Percentiles rank a stretch among this genome's conserved stretches.
Evolutionary conservation across 2,888 invertebrate species (phyloP).

Genomic region (Galerucella pusilla): DNA sequence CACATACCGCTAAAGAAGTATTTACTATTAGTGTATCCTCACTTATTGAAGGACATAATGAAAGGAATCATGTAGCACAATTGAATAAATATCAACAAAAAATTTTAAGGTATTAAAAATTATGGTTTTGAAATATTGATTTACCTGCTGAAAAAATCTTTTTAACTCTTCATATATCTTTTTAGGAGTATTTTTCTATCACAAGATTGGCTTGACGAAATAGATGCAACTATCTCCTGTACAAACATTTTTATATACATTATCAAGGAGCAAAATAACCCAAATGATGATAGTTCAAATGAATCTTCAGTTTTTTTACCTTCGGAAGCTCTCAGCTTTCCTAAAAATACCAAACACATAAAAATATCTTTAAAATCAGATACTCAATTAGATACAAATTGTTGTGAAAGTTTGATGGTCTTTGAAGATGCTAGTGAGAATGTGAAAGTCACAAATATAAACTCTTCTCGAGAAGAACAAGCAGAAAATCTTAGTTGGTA

Average conservation of each 20-base stretch:
- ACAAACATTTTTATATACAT: slow-evolving; percentile 56
- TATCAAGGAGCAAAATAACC: slow-evolving; percentile 39
- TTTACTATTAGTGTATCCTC: slow-evolving; percentile 53
- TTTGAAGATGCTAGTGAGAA: slow-evolving; percentile 51
- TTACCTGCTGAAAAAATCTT: neutral
- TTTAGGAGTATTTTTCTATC: slow-evolving; percentile 56
- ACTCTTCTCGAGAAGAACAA: slow-evolving; percentile 30
- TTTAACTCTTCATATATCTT: slow-evolving; percentile 18
- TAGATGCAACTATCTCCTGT: slow-evolving; percentile 49
- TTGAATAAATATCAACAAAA: slow-evolving; percentile 55
- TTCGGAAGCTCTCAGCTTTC: slow-evolving; percentile 53
- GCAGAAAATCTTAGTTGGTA: slow-evolving; percentile 64
- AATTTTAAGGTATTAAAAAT: slow-evolving; percentile 54
- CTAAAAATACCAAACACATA: slow-evolving; percentile 53
- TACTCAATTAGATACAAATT: slow-evolving; percentile 47
- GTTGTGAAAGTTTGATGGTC: slow-evolving; percentile 58
- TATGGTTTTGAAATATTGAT: slow-evolving; percentile 8
- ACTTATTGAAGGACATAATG: slow-evolving; percentile 53
- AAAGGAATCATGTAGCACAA: slow-evolving; percentile 55
- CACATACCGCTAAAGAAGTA: slow-evolving; percentile 56
- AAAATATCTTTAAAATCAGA: slow-evolving; percentile 55
- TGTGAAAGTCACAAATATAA: neutral
- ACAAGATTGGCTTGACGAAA: slow-evolving; percentile 54
- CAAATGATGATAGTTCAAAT: slow-evolving; percentile 7
- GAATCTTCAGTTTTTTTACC: slow-evolving; percentile 62